Evolutionary conservation across 2,797 vertebrate species (phyloP), one percentile per base, ranked within the genome.

Genomic region (Fringilla coelebs): DNA sequence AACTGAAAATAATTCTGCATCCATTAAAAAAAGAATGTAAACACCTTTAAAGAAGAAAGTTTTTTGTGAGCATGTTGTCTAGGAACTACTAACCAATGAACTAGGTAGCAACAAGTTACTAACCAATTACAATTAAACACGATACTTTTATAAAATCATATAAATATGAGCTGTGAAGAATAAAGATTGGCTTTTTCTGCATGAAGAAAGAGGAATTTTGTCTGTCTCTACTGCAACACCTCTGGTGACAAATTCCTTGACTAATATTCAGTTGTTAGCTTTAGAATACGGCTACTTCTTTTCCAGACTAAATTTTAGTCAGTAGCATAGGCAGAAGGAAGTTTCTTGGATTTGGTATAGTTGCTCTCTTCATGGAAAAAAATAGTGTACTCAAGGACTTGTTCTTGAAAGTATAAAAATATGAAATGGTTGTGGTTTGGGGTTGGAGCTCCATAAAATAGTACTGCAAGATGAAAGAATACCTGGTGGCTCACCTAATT

Each of bases 281-380:
- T 73, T 70, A 70, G 16, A 7, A 51, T n/a, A n/a, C 1, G 0
- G 38, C 7, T n/a, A 19, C 9, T 36, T 40, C 5, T 71, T 86
- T 85, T 71, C 34, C 29, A 77, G 20, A 10, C 14, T 55, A 43
- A 40, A 25, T 62, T 86, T 71, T 49, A 24, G 52, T 48, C 41
- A 66, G 22, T 31, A 49, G 11, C 21, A 45, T 28, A 20, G 11
- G 9, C 2, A 11, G 19, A 55, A 78, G 8, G 4, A 77, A 79
- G 1, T 2, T 28, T 46, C 6, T 55, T 61, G 9, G 2, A 4
- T 76, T n/a, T 62, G 8, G 0, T 38, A 54, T 70, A 55, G 3
- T 48, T 81, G 17, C 2, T 38, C 4, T 55, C 4, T 51, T 3
- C 63, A 11, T 48, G 38, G 34, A 85, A 54, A 29, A 32, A 34